phyloP scores from a whole-genome alignment of 1,140 invertebrate species.

The Ooceraea biroi region DNA sequence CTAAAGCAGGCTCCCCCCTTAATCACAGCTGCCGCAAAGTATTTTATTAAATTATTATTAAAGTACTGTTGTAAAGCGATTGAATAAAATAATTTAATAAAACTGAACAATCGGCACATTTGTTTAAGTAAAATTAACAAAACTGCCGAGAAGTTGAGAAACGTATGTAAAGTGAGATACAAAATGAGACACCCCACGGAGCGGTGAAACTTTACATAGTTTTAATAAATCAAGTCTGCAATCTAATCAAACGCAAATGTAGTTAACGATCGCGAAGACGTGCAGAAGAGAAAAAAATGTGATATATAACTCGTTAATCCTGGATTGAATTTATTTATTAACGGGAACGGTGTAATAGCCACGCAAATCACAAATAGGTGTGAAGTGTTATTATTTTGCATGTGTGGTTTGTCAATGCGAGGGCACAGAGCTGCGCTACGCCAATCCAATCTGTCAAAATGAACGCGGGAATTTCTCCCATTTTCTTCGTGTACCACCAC shows the following conservation, averaged over 20 bases:
- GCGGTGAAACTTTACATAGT: not conserved
- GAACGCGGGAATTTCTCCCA: conserved; percentile 12
- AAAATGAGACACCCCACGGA: not conserved
- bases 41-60: conserved; percentile 38
- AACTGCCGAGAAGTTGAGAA: not conserved
- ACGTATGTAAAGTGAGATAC: not conserved
- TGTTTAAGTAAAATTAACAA: not conserved
- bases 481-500: conserved; percentile 4
- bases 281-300: not conserved
- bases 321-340: not conserved
- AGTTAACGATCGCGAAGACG: not conserved
- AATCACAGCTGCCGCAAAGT: not conserved
- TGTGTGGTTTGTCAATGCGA: not conserved
- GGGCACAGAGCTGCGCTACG: not conserved
- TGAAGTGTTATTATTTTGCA: conserved; percentile 27
- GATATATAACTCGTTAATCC: not conserved
- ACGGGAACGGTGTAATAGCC: not conserved
- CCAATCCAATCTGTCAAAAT: not conserved
- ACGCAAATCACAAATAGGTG: not conserved
- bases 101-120: conserved; percentile 39
- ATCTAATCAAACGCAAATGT: not conserved
- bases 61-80: not conserved
- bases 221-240: conserved; percentile 24
- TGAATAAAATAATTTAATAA: not conserved
- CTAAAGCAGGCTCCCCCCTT: too few species aligned